Conservation (phyloP, 1,140 invertebrate genomes). For the Coptotermes formosanus region DNA sequence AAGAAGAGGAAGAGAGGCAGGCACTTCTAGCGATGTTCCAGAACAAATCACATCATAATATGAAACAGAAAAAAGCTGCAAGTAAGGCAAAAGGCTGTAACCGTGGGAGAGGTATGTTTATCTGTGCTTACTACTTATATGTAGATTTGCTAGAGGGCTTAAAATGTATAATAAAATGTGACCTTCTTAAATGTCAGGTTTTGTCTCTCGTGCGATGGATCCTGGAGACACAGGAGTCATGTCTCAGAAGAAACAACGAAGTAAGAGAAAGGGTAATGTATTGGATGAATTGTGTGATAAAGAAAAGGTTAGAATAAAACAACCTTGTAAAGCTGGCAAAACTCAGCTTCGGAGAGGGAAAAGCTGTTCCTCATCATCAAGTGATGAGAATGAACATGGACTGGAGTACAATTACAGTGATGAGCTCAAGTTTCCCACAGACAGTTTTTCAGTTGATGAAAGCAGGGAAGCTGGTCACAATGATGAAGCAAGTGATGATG, state of each 20-base stretch:
- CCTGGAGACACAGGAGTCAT: neutral
- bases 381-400: conserved; percentile 13
- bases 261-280: neutral
- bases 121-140: too few species aligned
- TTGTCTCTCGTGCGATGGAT: neutral
- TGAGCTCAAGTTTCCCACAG: neutral
- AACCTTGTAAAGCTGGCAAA: too few species aligned
- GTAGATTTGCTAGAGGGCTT: too few species aligned
- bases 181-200: neutral
- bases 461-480: neutral
- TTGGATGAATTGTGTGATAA: neutral
- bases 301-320: neutral
- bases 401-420: neutral
- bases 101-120: too few species aligned
- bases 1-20: too few species aligned
- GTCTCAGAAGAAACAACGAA: neutral
- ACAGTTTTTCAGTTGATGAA: neutral
- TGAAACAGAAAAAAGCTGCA: too few species aligned
- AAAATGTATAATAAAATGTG: too few species aligned
- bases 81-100: too few species aligned
- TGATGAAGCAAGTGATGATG: conserved; percentile 38
- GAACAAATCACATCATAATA: too few species aligned
- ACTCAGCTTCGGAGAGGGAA: neutral
- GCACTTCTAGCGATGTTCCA: too few species aligned
- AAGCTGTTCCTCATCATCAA: neutral